These are phyloP conservation scores for Mobula birostris DNA, from an alignment of 2,113 vertebrate species.

Conservation along the genomic window DNA sequence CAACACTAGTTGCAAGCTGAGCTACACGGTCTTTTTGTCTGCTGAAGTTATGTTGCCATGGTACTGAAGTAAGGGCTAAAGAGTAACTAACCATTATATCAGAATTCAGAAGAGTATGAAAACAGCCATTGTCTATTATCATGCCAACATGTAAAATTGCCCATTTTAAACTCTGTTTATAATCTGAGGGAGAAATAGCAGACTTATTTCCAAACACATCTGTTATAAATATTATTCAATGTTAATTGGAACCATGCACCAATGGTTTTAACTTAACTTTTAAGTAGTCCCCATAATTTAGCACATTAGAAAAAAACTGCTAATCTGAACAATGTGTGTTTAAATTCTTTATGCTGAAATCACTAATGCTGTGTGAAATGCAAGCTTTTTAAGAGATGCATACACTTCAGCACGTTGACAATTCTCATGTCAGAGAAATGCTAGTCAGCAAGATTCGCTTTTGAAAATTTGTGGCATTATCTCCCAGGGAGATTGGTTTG, in stretches of 20 bases:
- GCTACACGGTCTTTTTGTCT: not conserved
- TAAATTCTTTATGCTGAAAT: slow-evolving; percentile 5
- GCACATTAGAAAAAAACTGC: slow-evolving; percentile 12
- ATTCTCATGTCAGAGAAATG: slow-evolving; percentile 30
- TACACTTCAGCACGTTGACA: slow-evolving; percentile 1
- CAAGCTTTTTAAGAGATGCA: slow-evolving; percentile 18
- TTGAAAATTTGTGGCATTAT: slow-evolving; percentile 35
- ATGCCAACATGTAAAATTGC: slow-evolving; percentile 5
- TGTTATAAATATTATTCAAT: slow-evolving; percentile 34
- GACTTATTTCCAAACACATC: slow-evolving; percentile 33
- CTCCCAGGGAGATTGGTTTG: slow-evolving; percentile 32
- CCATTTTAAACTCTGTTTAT: slow-evolving; percentile 15
- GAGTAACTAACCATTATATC: not conserved
- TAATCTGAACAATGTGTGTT: slow-evolving; percentile 35
- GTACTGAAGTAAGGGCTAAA: not conserved
- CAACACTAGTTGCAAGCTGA: not conserved
- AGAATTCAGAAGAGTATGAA: not conserved
- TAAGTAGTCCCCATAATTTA: slow-evolving; percentile 29
- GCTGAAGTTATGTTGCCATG: not conserved
- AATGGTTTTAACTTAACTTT: slow-evolving; percentile 31
- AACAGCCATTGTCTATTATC: slow-evolving; percentile 9
- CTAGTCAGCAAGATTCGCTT: slow-evolving; percentile 24
- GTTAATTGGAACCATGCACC: slow-evolving; percentile 35
- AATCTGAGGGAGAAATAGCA: not conserved
- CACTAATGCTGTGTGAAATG: not conserved